phyloP scores from a whole-genome alignment of 2,888 invertebrate genomes.

The Calameuta filiformis region DNA sequence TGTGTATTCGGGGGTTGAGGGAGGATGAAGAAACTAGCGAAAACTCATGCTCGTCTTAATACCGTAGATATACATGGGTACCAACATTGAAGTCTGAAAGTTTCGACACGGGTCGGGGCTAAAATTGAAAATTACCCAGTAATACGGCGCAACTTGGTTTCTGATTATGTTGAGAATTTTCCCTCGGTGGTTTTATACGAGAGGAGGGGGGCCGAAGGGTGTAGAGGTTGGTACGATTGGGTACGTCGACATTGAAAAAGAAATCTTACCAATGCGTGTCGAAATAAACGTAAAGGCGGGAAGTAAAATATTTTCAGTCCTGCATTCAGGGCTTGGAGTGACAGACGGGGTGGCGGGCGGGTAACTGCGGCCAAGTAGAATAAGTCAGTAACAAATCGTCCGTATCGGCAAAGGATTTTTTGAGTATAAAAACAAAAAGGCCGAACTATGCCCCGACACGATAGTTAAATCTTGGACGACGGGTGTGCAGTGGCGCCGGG shows the following conservation, averaged over 20 bases:
- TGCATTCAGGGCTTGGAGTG: background rate
- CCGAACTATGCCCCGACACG: background rate
- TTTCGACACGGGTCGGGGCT: background rate
- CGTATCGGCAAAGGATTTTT: background rate
- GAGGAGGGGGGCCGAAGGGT: too few relatives aligned
- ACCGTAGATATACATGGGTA: background rate
- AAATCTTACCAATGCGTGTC: background rate
- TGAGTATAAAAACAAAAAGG: background rate
- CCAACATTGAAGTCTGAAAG: background rate
- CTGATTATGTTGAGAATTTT: background rate
- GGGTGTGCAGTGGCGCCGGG: background rate
- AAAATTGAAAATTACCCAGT: background rate
- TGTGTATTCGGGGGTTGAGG: background rate
- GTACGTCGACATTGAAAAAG: too few relatives aligned
- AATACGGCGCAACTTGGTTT: background rate
- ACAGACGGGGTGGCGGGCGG: background rate
- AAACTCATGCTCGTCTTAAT: background rate
- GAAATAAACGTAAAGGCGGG: background rate
- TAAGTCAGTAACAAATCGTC: background rate
- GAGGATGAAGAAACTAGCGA: background rate
- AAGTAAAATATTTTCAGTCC: background rate
- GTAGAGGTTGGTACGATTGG: too few relatives aligned
- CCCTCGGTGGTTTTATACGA: too few relatives aligned
- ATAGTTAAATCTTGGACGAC: background rate
- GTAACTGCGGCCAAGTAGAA: background rate